Evolutionary conservation across 2,113 vertebrate genomes (phyloP).

Genomic region (Nycticorax nycticorax): DNA sequence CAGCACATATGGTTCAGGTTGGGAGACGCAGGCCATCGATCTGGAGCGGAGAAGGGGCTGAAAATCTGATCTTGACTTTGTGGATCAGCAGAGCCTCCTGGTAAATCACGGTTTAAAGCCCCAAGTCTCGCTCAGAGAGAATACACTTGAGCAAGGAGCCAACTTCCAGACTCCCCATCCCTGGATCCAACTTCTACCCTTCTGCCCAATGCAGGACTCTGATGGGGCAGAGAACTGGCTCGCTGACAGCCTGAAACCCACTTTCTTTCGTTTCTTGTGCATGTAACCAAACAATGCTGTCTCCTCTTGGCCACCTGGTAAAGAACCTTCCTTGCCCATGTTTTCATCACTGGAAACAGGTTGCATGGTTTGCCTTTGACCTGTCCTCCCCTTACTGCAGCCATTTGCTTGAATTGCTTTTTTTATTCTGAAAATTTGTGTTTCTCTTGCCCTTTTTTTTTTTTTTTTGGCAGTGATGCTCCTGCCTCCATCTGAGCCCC

Average conservation of each 20-base stretch:
- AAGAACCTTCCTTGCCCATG: not conserved
- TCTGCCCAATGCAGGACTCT: not conserved
- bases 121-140: not conserved
- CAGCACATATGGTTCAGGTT: not conserved
- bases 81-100: not conserved
- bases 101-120: not conserved
- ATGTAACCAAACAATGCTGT: accelerated
- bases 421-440: not conserved
- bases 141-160: not conserved
- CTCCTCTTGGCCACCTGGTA: not conserved
- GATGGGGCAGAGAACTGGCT: accelerated
- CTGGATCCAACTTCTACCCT: not conserved
- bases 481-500: not conserved
- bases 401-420: accelerated
- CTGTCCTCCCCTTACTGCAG: not conserved
- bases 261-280: not conserved
- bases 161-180: not conserved
- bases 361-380: not conserved
- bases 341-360: not conserved
- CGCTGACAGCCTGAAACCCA: not conserved
- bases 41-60: not conserved
- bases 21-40: not conserved
- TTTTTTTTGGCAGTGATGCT: accelerated
- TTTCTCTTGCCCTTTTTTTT: not conserved
- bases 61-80: not conserved